Evolutionary conservation across 2,888 invertebrate genomes (phyloP).

Genomic region (Sinhomidia bicolor): DNA sequence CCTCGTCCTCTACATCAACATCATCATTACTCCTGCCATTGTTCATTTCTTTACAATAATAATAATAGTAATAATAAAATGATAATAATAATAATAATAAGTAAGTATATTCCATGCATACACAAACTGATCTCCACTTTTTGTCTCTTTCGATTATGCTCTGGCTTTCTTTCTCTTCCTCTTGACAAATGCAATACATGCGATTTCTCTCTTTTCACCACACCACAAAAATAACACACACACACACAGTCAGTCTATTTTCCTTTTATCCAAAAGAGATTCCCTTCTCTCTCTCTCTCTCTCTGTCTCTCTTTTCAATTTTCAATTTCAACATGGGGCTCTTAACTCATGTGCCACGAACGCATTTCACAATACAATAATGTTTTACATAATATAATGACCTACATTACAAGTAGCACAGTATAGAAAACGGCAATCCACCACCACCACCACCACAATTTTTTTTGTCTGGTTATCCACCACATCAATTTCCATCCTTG

Average conservation of each 20-base stretch:
- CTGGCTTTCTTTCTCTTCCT: background rate
- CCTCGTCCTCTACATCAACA: background rate
- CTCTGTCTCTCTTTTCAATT: slow-evolving; percentile 9
- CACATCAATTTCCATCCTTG: slow-evolving; percentile 28
- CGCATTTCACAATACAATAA: slow-evolving; percentile 2
- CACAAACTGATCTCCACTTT: slow-evolving; percentile 43
- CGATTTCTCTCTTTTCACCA: background rate
- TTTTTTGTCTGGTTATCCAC: slow-evolving; percentile 5
- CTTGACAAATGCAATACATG: slow-evolving; percentile 40
- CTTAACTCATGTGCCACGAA: background rate
- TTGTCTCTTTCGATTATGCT: slow-evolving; percentile 37
- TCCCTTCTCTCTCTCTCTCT: background rate
- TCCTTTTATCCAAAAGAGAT: background rate
- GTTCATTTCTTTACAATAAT: slow-evolving; percentile 20
- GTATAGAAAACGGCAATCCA: background rate
- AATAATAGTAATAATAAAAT: background rate
- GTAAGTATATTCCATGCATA: background rate
- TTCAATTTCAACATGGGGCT: slow-evolving; percentile 29
- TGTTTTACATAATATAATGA: background rate
- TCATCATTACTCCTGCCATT: background rate
- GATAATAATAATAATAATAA: background rate
- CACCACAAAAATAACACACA: no score
- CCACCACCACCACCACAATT: background rate
- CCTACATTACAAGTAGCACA: slow-evolving; percentile 8
- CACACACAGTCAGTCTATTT: slow-evolving; percentile 10